Evolutionary conservation across 2,113 vertebrate species (phyloP).

Genomic region (Chlorodrepanis virens): DNA sequence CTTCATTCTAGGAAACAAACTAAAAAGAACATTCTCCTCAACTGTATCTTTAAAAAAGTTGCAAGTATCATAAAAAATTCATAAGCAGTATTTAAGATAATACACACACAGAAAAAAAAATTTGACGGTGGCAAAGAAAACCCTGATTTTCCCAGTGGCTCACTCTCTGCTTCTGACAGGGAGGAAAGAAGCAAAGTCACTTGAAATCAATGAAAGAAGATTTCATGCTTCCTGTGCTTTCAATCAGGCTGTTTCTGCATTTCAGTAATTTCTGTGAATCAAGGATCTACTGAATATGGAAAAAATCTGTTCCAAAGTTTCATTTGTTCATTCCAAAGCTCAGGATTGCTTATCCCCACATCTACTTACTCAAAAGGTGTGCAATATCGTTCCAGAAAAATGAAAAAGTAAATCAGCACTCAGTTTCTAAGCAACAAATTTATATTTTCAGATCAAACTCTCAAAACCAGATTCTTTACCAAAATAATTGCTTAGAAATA

Average conservation of each 20-base stretch:
- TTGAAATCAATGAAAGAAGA: background rate
- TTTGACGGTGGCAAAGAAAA: rapidly evolving
- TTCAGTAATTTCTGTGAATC: background rate
- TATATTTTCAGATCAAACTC: background rate
- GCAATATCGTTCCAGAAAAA: background rate
- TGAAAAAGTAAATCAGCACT: background rate
- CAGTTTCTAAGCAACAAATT: background rate
- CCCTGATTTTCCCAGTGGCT: background rate
- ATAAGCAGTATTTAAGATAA: background rate
- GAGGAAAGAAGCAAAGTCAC: background rate
- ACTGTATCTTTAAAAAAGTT: background rate
- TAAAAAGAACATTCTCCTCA: background rate
- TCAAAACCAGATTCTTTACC: background rate
- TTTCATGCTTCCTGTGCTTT: background rate
- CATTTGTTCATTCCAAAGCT: background rate
- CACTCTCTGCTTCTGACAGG: background rate
- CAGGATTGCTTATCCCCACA: background rate
- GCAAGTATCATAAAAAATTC: background rate
- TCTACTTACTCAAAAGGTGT: background rate
- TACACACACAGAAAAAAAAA: background rate
- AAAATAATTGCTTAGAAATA: background rate
- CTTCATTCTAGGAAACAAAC: background rate
- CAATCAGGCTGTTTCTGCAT: background rate
- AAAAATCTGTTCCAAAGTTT: background rate
- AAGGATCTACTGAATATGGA: background rate